A percentile compares a stretch with the other conserved stretches of the same genome.
Conservation (phyloP, 2,113 vertebrate species). For the Erythrolamprus reginae region DNA sequence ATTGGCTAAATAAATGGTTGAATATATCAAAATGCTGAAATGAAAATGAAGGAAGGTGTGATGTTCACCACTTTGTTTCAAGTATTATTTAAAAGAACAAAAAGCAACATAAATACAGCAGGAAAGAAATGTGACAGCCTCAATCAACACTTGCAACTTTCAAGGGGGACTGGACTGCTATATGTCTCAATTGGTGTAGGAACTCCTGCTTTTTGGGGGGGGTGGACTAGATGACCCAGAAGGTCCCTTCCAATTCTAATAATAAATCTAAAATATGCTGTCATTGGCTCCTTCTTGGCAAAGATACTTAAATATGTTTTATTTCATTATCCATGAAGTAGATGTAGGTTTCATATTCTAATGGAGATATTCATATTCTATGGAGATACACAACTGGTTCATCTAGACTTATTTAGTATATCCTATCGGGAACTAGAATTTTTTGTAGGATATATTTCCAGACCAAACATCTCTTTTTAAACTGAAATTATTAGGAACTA, state of each 20-base stretch:
- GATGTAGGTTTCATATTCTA: not conserved
- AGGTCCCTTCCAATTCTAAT: too few species aligned
- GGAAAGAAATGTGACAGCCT: conserved; percentile 30
- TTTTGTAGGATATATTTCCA: not conserved
- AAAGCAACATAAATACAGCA: conserved; percentile 12
- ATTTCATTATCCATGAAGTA: conserved; percentile 17
- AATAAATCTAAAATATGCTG: too few species aligned
- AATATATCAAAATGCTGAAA: not conserved
- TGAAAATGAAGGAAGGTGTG: conserved; percentile 21
- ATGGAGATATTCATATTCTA: too few species aligned
- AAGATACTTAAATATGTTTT: conserved; percentile 14
- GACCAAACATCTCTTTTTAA: not conserved
- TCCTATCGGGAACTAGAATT: too few species aligned
- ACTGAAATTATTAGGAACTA: not conserved
- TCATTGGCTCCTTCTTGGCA: not conserved
- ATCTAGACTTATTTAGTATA: not conserved
- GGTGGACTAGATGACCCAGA: too few species aligned
- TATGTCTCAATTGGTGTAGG: too few species aligned
- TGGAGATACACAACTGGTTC: not conserved
- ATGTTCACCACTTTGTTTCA: conserved; percentile 9
- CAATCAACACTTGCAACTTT: too few species aligned
- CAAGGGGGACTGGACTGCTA: too few species aligned
- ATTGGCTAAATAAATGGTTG: not conserved
- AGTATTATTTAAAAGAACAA: conserved; percentile 21
- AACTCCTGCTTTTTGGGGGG: too few species aligned